Conservation (phyloP, 2,797 vertebrate species). For the Scarus forsteni region DNA sequence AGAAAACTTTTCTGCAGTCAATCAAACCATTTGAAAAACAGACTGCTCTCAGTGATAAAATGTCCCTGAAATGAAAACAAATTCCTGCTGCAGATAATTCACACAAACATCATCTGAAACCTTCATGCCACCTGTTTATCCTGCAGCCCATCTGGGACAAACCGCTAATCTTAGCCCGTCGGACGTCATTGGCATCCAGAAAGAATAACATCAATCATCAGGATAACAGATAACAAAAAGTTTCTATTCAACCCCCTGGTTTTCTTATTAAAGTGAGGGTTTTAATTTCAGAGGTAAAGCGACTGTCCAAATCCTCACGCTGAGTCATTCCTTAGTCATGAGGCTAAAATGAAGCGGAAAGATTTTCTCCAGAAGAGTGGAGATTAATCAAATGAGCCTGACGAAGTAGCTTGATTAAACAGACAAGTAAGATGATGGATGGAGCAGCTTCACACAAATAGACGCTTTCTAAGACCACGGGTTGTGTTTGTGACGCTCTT, state of each 20-base stretch:
- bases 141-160: conserved; percentile 1
- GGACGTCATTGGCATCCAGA: background rate
- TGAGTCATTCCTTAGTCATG: background rate
- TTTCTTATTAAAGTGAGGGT: background rate
- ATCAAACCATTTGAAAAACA: no score
- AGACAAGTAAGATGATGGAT: conserved; percentile 14
- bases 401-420: background rate
- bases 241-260: background rate
- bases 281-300: background rate
- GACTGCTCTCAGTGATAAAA: no score
- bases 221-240: conserved; percentile 1
- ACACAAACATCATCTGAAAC: background rate
- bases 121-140: conserved; percentile 6
- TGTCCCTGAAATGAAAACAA: background rate
- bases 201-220: conserved; percentile 3
- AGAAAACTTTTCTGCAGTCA: no score
- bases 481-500: background rate
- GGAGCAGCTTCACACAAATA: conserved; percentile 14
- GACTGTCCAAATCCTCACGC: background rate
- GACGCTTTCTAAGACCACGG: conserved; percentile 11
- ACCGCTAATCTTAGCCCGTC: background rate
- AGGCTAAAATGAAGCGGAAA: conserved; percentile 7
- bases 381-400: conserved; percentile 38
- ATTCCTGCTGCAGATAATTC: background rate
- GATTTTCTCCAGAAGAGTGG: background rate